A percentile compares a stretch with the other conserved stretches of the same genome.
phyloP scores from a whole-genome alignment of 1,140 invertebrate genomes.

The Drosophila santomea region DNA sequence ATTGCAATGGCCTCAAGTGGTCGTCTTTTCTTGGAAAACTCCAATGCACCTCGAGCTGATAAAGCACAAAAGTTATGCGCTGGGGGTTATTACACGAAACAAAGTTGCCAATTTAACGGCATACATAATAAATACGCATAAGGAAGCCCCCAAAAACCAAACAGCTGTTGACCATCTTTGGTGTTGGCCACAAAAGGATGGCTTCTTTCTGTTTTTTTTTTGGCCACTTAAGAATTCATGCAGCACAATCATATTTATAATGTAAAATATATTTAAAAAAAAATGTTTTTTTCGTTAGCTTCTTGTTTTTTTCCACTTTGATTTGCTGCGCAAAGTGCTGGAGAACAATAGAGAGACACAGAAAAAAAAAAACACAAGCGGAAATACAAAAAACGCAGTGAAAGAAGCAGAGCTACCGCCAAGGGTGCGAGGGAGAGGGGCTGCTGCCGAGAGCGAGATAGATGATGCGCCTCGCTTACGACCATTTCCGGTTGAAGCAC shows the following conservation, averaged over 20 bases:
- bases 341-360: constrained; percentile 62
- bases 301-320: constrained; percentile 47
- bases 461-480: constrained; percentile 79
- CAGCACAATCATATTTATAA: constrained; percentile 47
- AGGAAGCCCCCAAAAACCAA: constrained; percentile 42
- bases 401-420: constrained; percentile 27
- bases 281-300: constrained; percentile 38
- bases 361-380: constrained; percentile 50
- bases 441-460: constrained; percentile 40
- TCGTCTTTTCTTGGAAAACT: constrained; percentile 67
- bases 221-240: constrained; percentile 70
- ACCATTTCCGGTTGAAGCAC: constrained; percentile 83
- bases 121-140: constrained; percentile 43
- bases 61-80: constrained; percentile 51
- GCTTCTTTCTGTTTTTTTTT: constrained; percentile 43
- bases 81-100: constrained; percentile 5
- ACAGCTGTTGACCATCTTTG: constrained; percentile 73
- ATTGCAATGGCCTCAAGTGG: constrained; percentile 61
- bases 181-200: constrained; percentile 69
- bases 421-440: constrained; percentile 31
- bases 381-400: constrained; percentile 68
- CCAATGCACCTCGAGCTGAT: constrained; percentile 59
- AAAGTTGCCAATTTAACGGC: constrained; percentile 54
- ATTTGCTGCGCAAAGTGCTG: constrained; percentile 73
- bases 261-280: constrained; percentile 53